These are phyloP conservation scores for Spermophilus dauricus DNA, from an alignment of 2,113 vertebrate genomes.

Conservation along the genomic window DNA sequence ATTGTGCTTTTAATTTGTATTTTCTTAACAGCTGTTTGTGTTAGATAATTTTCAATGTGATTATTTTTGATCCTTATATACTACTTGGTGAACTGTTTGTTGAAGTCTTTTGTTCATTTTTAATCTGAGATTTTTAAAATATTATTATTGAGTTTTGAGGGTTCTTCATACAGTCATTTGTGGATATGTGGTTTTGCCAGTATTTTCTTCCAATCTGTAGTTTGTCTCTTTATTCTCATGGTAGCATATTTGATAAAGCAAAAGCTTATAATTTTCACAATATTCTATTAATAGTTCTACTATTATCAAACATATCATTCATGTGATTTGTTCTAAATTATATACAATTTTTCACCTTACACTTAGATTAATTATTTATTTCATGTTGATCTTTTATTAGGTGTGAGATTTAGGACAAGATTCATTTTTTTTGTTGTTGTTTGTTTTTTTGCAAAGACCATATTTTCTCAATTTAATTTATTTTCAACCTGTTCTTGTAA, in stretches of 20 bases:
- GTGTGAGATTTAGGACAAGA: background rate
- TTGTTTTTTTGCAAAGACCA: background rate
- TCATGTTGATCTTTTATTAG: background rate
- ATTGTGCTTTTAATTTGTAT: background rate
- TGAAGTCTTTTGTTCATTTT: background rate
- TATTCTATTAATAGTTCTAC: background rate
- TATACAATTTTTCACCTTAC: background rate
- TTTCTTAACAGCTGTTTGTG: background rate
- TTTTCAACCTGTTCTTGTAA: accelerated
- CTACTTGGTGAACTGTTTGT: background rate
- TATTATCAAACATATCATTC: background rate
- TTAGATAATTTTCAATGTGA: background rate
- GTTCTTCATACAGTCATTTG: background rate
- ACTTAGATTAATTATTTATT: background rate
- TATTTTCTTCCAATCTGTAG: background rate
- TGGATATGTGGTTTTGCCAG: background rate
- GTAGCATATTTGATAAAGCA: background rate
- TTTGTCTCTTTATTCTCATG: background rate
- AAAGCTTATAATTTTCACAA: background rate
- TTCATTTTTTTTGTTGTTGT: background rate
- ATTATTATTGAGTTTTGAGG: background rate
- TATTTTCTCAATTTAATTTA: background rate
- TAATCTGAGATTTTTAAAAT: background rate
- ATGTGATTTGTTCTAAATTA: background rate
- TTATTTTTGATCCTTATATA: background rate